A percentile compares a stretch with the other conserved stretches of the same genome.
phyloP scores from a whole-genome alignment of 2,888 invertebrate species.

The Gymnosoma rotundatum region DNA sequence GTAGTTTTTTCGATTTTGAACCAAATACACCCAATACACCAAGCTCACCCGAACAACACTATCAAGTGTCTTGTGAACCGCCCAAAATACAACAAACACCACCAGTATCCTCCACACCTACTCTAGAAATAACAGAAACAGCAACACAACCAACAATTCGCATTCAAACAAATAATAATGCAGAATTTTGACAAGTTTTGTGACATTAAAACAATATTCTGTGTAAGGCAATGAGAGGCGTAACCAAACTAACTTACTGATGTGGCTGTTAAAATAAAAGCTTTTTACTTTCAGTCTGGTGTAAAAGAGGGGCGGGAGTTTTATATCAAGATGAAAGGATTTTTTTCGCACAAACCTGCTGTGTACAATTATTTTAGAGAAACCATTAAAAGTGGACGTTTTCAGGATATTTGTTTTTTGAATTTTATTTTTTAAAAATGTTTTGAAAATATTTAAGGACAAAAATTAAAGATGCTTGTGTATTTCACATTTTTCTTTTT shows the following conservation, averaged over 20 bases:
- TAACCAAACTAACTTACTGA: neutral
- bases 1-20: slow-evolving; percentile 82
- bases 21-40: slow-evolving; percentile 51
- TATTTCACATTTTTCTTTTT: too few relatives aligned
- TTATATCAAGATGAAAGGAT: too few relatives aligned
- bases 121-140: neutral
- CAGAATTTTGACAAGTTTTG: slow-evolving; percentile 15
- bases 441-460: too few relatives aligned
- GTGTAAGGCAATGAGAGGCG: neutral
- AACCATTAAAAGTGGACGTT: too few relatives aligned
- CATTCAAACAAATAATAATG: slow-evolving; percentile 14
- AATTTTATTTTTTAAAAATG: too few relatives aligned
- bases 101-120: slow-evolving; percentile 3
- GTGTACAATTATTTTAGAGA: too few relatives aligned
- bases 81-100: slow-evolving; percentile 18
- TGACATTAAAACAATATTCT: neutral
- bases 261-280: neutral
- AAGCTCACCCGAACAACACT: slow-evolving; percentile 6
- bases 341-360: too few relatives aligned
- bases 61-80: neutral
- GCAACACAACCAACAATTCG: slow-evolving; percentile 13
- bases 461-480: too few relatives aligned
- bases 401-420: too few relatives aligned
- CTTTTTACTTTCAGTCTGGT: too few relatives aligned
- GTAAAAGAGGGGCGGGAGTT: too few relatives aligned